Evolutionary conservation across 2,888 invertebrate species (phyloP), one percentile per base, ranked within the genome.

Genomic region (Euplexia lucipara): DNA sequence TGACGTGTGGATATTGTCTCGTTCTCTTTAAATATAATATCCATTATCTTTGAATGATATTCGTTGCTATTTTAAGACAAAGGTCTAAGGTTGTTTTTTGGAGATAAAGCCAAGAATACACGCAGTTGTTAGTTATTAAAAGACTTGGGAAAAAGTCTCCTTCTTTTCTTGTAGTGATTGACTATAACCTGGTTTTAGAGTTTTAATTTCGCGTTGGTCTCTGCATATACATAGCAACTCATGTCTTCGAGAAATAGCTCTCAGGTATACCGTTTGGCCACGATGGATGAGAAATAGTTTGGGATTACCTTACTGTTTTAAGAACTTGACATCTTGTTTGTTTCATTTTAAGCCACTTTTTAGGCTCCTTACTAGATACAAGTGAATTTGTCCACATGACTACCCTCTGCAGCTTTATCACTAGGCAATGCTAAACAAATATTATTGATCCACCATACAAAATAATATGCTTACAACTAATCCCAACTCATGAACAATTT

Each of bases 401-500:
- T 9, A 22, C 14, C 4, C 1, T 30, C 6, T 2, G 18, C 2
- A 41, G 16, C 16, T 3, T 16, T 14, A 42, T 12, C 18, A n/a
- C n/a, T n/a, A 14, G 32, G 32, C 5, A 49, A 49, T 20, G 18
- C 14, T 18, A 18, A 49, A 16, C 12, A 16, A 5, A 14, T 5
- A 14, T 18, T 0, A 30, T 14, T 18, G 14, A 12, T 14, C 3
- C 9, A 41, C 5, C 30, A 20, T 26, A 26, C 26, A 26, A 2
- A 26, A 20, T 5, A n/a, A 14, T 18, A 26, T 32, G 16, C 20
- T 10, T 14, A 16, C 14, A 20, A 20, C 37, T 63, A 22, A 70
- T 20, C n/a, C 18, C 22, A 9, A 12, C 2, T 56, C 16, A 8
- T 34, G 1, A 34, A 7, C 14, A 1, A 47, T 58, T 91, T 93